These are phyloP conservation scores for Calliphora vomitoria DNA, from an alignment of 2,888 invertebrate genomes.

Conservation along the genomic window DNA sequence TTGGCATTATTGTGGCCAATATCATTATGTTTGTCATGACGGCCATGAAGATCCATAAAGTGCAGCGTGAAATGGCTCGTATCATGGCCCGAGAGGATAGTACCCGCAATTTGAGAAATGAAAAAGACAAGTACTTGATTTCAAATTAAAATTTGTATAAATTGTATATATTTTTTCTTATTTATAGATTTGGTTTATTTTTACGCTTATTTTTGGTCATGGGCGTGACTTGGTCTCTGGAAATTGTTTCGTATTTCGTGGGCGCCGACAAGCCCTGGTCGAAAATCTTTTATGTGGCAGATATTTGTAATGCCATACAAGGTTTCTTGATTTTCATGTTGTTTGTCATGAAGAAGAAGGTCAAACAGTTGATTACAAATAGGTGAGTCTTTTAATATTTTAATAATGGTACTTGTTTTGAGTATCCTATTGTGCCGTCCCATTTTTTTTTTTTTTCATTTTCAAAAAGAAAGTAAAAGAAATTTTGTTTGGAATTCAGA, in stretches of 20 bases:
- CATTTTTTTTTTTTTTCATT: conserved; percentile 33
- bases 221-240: conserved; percentile 94
- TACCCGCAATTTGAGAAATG: conserved; percentile 81
- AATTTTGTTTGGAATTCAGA: no score
- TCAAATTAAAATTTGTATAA: neutral
- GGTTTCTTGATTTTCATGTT: conserved; percentile 87
- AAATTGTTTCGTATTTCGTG: conserved; percentile 90
- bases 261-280: conserved; percentile 82
- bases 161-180: neutral
- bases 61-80: conserved; percentile 83
- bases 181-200: conserved; percentile 90
- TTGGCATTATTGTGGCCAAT: conserved; percentile 82
- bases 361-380: conserved; percentile 82
- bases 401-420: neutral
- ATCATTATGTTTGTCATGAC: conserved; percentile 83
- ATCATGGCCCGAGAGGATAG: conserved; percentile 82
- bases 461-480: neutral
- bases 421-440: conserved; percentile 69
- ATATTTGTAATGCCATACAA: conserved; percentile 87
- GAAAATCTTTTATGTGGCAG: conserved; percentile 84
- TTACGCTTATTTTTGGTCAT: conserved; percentile 93
- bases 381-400: conserved; percentile 78
- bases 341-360: conserved; percentile 87
- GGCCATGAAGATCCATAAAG: conserved; percentile 82
- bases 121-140: conserved; percentile 82